Evolutionary conservation across 2,113 vertebrate genomes (phyloP), one percentile per base, ranked within the genome.

Genomic region (Oncorhynchus keta): DNA sequence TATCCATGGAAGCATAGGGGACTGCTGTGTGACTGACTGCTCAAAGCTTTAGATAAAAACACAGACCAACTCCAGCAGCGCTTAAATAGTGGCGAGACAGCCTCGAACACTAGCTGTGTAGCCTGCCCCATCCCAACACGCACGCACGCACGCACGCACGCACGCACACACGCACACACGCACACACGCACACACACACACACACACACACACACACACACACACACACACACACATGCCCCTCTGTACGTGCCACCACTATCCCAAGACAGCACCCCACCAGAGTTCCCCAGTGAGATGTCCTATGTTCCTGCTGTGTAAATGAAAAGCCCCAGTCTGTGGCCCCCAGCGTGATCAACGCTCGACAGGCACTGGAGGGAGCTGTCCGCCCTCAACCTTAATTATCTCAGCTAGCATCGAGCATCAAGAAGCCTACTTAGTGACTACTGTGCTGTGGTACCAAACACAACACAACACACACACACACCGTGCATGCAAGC

Each of bases 321-420:
- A 87, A 87, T 82, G 85, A 85, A 88, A 78, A 62, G 76, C 79
- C 71, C 57, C 45, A 24, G 77, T 83, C 39, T 45, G 39, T 45
- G 39, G 39, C 39, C 39, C 39, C 39, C 39, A 45, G 39, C 39
- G 4, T 76, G 80, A 82, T 84, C 79, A 84, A 86, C 79, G 73
- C 84, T 51, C 79, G 71, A 45, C 22, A 7, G 79, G 69, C 75
- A 16, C 86, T 80, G 76, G 49, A 55, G 85, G 82, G 84, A 88
- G 81, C 86, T 84, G 86, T 86, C 83, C 87, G 86, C 83, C 83
- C 89, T 86, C 89, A 86, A 77, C 84, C 79, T 81, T 83, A 87
- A 86, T 88, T 84, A 89, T 87, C 82, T 84, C 84, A 86, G 59
- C 7, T n/a, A 62, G 51, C 51, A 45, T 22, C 39, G 2, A 45